Conservation (phyloP, 2,797 vertebrate species). For the Sebastes kiyomatsui region DNA sequence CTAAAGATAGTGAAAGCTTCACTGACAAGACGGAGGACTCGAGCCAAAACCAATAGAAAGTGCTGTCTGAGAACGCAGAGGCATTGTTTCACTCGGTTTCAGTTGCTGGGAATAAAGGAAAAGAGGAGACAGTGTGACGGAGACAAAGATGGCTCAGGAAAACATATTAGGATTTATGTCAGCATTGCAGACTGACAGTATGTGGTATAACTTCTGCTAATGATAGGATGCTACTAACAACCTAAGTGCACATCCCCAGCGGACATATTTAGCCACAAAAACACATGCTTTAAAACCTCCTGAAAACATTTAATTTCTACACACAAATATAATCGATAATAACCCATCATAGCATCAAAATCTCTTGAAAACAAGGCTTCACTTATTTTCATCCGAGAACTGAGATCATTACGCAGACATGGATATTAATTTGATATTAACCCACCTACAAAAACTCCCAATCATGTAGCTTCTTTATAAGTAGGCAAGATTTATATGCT, state of each 20-base stretch:
- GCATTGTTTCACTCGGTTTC: conserved; percentile 42
- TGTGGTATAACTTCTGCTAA: conserved; percentile 11
- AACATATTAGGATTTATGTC: conserved; percentile 36
- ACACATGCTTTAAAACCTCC: background rate
- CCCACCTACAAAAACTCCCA: background rate
- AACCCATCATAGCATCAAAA: background rate
- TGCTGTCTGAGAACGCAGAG: conserved; percentile 11
- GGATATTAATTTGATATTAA: background rate
- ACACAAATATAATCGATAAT: background rate
- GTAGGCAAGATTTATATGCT: background rate
- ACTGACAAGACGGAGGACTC: conserved; percentile 48
- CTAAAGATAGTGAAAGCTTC: conserved; percentile 48
- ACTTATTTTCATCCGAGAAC: background rate
- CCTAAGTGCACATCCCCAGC: background rate
- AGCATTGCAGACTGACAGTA: conserved; percentile 6
- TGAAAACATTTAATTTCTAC: background rate
- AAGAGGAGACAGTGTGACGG: conserved; percentile 54
- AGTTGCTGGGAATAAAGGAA: conserved; percentile 61
- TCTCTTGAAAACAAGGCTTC: background rate
- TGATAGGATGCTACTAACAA: background rate
- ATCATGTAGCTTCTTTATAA: background rate
- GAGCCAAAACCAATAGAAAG: conserved; percentile 60
- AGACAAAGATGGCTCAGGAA: conserved; percentile 41
- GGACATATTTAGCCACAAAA: background rate
- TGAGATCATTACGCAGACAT: background rate